Evolutionary conservation across 2,888 invertebrate genomes (phyloP).

Genomic region (Uloborus plumipes): DNA sequence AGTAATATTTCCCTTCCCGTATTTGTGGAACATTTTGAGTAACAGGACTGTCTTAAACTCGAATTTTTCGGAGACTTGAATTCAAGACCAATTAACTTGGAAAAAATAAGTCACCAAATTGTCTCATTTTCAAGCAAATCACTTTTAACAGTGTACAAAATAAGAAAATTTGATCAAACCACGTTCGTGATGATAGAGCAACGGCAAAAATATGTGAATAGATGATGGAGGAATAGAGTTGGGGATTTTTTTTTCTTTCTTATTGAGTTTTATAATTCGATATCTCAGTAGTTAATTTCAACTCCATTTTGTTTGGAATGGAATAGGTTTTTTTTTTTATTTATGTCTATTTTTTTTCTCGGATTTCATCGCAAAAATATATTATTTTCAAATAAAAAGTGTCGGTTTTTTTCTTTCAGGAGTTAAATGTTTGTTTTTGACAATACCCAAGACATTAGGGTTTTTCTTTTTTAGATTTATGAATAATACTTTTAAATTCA

Average conservation of each 20-base stretch:
- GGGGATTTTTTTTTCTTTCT: neutral
- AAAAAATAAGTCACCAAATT: too few species aligned
- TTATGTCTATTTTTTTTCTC: neutral
- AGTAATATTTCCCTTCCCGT: too few species aligned
- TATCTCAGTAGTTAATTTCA: slow-evolving; percentile 1
- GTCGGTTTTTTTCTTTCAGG: neutral
- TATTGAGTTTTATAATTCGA: slow-evolving; percentile 2
- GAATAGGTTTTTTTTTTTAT: neutral
- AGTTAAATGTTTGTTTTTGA: neutral
- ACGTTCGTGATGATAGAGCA: neutral
- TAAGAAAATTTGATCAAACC: slow-evolving; percentile 45
- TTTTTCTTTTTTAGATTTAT: too few species aligned
- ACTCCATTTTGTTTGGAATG: neutral
- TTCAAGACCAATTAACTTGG: too few species aligned
- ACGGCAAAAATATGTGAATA: slow-evolving; percentile 4
- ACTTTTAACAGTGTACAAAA: too few species aligned
- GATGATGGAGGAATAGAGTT: neutral
- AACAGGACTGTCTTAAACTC: too few species aligned
- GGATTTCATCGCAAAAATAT: neutral
- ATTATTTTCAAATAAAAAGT: neutral
- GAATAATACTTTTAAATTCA: too few species aligned
- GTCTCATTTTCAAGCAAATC: too few species aligned
- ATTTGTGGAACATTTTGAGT: too few species aligned
- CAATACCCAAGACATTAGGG: too few species aligned
- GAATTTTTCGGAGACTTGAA: too few species aligned